Percentiles rank a stretch among this genome's conserved stretches.
Evolutionary conservation across 2,888 invertebrate species (phyloP).

Genomic region (Brenthis hecate): DNA sequence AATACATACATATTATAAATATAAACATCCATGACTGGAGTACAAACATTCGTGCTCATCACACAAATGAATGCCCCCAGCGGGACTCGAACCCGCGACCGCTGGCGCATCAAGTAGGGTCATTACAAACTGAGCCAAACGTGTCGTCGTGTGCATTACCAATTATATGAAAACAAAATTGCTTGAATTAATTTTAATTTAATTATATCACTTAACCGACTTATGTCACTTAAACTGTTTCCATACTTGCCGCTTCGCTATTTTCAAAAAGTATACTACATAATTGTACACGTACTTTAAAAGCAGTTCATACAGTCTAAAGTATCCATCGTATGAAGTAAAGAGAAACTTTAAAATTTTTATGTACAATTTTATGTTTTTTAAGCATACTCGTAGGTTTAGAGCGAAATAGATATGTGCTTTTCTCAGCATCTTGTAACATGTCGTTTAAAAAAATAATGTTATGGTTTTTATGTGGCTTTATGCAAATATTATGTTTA

Average conservation of each 20-base stretch:
- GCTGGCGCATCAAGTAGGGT: too few relatives aligned
- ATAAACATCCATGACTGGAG: too few relatives aligned
- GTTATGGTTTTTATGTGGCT: conserved; percentile 1
- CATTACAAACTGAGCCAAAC: too few relatives aligned
- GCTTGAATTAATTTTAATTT: neutral
- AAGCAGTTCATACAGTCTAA: conserved; percentile 1
- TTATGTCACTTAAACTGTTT: conserved; percentile 2
- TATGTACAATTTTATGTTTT: conserved; percentile 11
- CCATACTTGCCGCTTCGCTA: neutral
- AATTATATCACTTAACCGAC: conserved; percentile 19
- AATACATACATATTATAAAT: too few relatives aligned
- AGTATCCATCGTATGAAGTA: conserved; percentile 11
- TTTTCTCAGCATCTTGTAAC: neutral
- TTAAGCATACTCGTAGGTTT: conserved; percentile 11
- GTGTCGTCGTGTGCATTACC: neutral
- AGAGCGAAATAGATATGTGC: neutral
- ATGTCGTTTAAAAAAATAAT: conserved; percentile 6
- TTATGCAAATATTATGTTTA: conserved; percentile 1
- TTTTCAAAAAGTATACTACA: conserved; percentile 8
- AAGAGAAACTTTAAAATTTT: conserved; percentile 9
- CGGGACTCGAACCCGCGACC: too few relatives aligned
- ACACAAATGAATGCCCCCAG: too few relatives aligned
- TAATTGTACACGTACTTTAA: neutral
- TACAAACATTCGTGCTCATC: too few relatives aligned
- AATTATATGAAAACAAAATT: neutral